phyloP scores from a whole-genome alignment of 2,888 invertebrate genomes.

The Athalia cordata region DNA sequence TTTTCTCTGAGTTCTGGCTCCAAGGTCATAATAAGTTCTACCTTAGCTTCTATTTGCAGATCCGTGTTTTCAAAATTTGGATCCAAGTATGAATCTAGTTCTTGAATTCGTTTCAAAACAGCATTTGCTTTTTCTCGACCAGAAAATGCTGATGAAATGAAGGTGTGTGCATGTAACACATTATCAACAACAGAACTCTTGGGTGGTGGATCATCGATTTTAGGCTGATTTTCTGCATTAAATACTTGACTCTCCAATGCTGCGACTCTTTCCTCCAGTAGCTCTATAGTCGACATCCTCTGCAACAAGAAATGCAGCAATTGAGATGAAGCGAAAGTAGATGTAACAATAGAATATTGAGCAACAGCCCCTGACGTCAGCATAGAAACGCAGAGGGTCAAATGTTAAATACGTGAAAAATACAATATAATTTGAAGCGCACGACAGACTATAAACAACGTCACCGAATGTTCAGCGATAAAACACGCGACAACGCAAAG shows the following conservation, averaged over 20 bases:
- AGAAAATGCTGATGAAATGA: slow-evolving; percentile 75
- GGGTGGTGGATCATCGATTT: slow-evolving; percentile 60
- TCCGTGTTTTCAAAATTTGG: slow-evolving; percentile 72
- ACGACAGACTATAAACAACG: too few species aligned
- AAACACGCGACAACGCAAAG: too few species aligned
- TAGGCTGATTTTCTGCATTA: slow-evolving; percentile 63
- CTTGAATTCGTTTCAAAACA: slow-evolving; percentile 72
- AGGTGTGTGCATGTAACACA: slow-evolving; percentile 73
- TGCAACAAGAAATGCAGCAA: neutral
- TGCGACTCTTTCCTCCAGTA: slow-evolving; percentile 73
- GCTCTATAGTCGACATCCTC: slow-evolving; percentile 62
- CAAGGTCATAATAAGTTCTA: slow-evolving; percentile 73
- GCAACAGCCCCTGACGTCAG: neutral
- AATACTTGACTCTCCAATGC: slow-evolving; percentile 74
- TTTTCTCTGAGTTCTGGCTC: slow-evolving; percentile 73
- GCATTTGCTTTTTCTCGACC: slow-evolving; percentile 74
- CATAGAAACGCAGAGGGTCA: too few species aligned
- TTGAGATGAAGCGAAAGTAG: neutral
- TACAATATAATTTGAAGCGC: too few species aligned
- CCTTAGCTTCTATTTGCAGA: slow-evolving; percentile 73
- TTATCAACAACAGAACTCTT: slow-evolving; percentile 72
- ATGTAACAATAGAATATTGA: neutral
- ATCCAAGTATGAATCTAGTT: slow-evolving; percentile 74
- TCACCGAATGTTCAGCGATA: too few species aligned
- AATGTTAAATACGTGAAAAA: too few species aligned